phyloP scores from a whole-genome alignment of 2,113 vertebrate genomes.

The Pachyramphus minor region DNA sequence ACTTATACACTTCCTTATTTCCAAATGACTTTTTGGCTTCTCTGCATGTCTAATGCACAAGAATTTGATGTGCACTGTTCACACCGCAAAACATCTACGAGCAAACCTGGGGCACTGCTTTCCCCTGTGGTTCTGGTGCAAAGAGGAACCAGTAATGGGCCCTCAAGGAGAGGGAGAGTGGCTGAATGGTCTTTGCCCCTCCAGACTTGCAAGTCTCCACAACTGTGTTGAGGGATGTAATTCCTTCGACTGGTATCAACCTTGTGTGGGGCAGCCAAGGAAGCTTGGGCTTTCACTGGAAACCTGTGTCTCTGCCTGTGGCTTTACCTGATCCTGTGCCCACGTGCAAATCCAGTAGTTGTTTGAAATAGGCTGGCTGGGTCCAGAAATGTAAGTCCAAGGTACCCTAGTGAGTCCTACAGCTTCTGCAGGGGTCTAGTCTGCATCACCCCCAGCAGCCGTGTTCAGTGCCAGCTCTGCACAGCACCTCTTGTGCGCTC shows the following conservation, averaged over 20 bases:
- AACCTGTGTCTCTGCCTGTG: not conserved
- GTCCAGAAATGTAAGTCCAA: not conserved
- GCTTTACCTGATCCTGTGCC: not conserved
- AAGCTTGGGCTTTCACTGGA: not conserved
- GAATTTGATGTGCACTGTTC: not conserved
- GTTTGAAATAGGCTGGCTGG: not conserved
- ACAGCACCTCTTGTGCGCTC: fast-evolving
- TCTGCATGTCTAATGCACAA: not conserved
- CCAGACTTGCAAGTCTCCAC: not conserved
- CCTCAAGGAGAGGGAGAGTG: not conserved
- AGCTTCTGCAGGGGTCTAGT: fast-evolving
- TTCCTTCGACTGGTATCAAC: not conserved
- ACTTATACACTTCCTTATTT: conserved; percentile 39
- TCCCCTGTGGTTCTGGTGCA: not conserved
- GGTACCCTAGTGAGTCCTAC: not conserved
- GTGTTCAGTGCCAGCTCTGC: not conserved
- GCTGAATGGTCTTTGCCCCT: not conserved
- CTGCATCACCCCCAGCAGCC: not conserved
- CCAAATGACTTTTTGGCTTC: conserved; percentile 37
- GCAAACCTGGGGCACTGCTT: not conserved
- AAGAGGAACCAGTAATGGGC: not conserved
- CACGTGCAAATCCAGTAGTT: not conserved
- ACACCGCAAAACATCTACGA: not conserved
- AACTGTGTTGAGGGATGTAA: not conserved
- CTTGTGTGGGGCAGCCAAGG: not conserved